Conservation (phyloP, 2,797 vertebrate species). For the Enteromius trimaculatus region DNA sequence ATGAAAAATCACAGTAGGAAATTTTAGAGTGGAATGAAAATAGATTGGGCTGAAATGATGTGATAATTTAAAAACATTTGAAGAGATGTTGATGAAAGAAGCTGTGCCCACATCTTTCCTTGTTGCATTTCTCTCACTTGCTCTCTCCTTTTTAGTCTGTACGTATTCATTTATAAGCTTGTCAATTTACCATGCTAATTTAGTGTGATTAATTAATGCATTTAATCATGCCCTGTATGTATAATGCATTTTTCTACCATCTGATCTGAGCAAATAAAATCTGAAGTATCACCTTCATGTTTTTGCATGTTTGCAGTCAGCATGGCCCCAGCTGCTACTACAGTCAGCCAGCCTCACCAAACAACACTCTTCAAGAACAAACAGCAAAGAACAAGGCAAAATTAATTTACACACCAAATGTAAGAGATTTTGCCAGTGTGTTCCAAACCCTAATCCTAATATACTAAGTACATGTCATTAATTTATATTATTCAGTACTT, state of each 20-base stretch:
- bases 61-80: slow-evolving; percentile 41
- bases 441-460: background rate
- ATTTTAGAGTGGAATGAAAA: slow-evolving; percentile 42
- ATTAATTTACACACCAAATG: background rate
- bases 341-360: background rate
- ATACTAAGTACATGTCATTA: background rate
- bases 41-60: slow-evolving; percentile 18
- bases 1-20: slow-evolving; percentile 24
- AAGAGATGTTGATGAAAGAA: slow-evolving; percentile 34
- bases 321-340: background rate
- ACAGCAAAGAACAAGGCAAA: background rate
- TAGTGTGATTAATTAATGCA: slow-evolving; percentile 16
- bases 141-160: slow-evolving; percentile 19
- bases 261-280: slow-evolving; percentile 16
- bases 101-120: slow-evolving; percentile 20
- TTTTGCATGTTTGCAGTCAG: background rate
- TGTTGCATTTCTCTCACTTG: background rate
- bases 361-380: background rate
- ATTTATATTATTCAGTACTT: background rate
- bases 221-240: background rate
- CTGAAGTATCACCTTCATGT: slow-evolving; percentile 11
- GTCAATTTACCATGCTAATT: slow-evolving; percentile 32
- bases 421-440: background rate
- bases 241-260: slow-evolving; percentile 1
- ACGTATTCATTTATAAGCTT: slow-evolving; percentile 40